A percentile compares a stretch with the other conserved stretches of the same genome.
Conservation (phyloP, 1,140 invertebrate species). For the Holcopasites calliopsidis region DNA sequence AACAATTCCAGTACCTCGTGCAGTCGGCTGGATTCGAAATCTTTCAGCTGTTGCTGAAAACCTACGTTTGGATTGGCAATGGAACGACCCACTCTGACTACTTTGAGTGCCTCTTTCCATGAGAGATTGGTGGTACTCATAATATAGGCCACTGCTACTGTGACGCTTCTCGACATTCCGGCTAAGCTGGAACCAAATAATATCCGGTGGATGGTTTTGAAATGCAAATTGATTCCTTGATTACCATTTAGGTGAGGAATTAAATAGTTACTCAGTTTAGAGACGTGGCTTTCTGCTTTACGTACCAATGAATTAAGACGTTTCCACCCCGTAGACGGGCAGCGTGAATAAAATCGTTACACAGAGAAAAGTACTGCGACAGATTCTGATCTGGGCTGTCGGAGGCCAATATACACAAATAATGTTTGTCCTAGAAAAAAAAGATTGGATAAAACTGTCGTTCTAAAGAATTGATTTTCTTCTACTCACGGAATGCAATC, state of each 20-base stretch:
- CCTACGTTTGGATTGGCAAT: constrained; percentile 97
- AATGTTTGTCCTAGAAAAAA: constrained; percentile 92
- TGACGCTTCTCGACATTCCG: constrained; percentile 97
- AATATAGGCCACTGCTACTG: constrained; percentile 95
- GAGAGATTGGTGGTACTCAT: constrained; percentile 95
- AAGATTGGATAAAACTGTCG: not conserved
- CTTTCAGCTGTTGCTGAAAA: constrained; percentile 95
- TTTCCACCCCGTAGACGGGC: constrained; percentile 93
- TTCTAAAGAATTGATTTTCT: not conserved
- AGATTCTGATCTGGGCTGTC: constrained; percentile 96
- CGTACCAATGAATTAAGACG: constrained; percentile 96
- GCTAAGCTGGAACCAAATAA: constrained; percentile 85
- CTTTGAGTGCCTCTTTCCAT: constrained; percentile 96
- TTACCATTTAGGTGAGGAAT: not conserved
- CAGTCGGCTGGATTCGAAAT: constrained; percentile 92
- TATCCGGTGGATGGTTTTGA: not conserved
- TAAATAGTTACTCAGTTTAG: too few species aligned
- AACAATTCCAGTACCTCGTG: constrained; percentile 83
- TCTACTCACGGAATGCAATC: constrained; percentile 88
- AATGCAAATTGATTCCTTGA: not conserved
- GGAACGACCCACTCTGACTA: constrained; percentile 92
- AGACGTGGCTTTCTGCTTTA: too few species aligned
- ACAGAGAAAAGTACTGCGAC: constrained; percentile 93
- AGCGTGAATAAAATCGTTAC: constrained; percentile 97
- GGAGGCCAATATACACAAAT: constrained; percentile 95